A percentile compares a stretch with the other conserved stretches of the same genome.
Conservation (phyloP, 2,113 vertebrate genomes). For the Leucopsar rothschildi region DNA sequence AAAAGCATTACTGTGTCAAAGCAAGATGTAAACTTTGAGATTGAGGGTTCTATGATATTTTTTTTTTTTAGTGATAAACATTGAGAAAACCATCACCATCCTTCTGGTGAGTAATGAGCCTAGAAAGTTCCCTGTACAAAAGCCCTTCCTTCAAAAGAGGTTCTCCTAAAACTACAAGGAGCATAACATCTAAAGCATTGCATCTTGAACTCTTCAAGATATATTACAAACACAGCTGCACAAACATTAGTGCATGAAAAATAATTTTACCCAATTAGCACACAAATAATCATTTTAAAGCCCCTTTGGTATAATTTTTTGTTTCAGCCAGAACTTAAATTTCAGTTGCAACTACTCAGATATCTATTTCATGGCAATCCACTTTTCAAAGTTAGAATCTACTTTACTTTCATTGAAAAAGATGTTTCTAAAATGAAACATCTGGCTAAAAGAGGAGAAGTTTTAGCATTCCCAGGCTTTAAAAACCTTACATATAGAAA, state of each 20-base stretch:
- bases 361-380: constrained; percentile 24
- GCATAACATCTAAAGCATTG: neutral
- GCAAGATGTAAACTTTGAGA: neutral
- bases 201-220: constrained; percentile 39
- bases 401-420: constrained; percentile 38
- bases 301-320: constrained; percentile 7
- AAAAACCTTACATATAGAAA: neutral
- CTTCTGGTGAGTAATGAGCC: neutral
- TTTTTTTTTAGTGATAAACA: neutral
- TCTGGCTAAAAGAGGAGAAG: neutral
- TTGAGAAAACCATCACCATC: neutral
- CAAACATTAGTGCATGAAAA: constrained; percentile 36
- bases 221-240: constrained; percentile 63
- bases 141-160: constrained; percentile 4
- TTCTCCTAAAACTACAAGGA: constrained; percentile 42
- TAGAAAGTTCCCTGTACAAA: neutral
- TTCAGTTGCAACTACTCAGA: neutral
- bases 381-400: constrained; percentile 43
- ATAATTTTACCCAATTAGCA: constrained; percentile 51
- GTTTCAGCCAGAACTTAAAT: constrained; percentile 40
- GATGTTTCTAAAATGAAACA: constrained; percentile 47
- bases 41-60: neutral
- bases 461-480: neutral
- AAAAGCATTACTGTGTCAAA: neutral
- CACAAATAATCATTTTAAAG: constrained; percentile 5